phyloP scores from a whole-genome alignment of 2,797 vertebrate species.

The Squalus acanthias region DNA sequence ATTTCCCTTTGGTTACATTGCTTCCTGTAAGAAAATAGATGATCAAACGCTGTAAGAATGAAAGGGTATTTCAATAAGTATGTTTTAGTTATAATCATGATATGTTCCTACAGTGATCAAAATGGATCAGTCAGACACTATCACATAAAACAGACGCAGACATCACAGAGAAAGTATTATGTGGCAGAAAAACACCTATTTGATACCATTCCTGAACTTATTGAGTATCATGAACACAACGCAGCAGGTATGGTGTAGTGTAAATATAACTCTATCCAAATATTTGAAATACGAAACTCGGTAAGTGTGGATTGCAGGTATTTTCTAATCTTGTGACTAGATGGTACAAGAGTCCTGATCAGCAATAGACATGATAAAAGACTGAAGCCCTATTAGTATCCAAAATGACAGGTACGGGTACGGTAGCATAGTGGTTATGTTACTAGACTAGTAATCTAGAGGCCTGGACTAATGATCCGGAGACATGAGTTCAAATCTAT shows the following conservation, averaged over 20 bases:
- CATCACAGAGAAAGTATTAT: constrained; percentile 57
- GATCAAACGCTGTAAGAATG: background rate
- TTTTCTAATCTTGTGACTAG: background rate
- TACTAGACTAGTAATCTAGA: too few species aligned
- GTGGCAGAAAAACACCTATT: constrained; percentile 75
- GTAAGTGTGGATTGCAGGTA: background rate
- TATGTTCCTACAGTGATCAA: constrained; percentile 15
- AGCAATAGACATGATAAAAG: background rate
- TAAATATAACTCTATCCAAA: background rate
- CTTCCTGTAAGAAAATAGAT: background rate
- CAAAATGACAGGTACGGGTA: background rate
- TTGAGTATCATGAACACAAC: constrained; percentile 78
- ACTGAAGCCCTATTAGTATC: background rate
- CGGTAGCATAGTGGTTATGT: too few species aligned
- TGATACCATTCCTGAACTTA: constrained; percentile 67
- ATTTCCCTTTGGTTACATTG: background rate
- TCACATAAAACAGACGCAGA: constrained; percentile 66
- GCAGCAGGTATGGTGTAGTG: constrained; percentile 65
- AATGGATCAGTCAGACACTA: constrained; percentile 69
- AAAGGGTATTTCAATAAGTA: background rate
- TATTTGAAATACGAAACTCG: constrained; percentile 20
- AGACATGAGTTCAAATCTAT: too few species aligned
- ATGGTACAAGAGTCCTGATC: background rate
- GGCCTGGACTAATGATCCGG: too few species aligned
- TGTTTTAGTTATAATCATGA: background rate